Evolutionary conservation across 1,140 invertebrate genomes (phyloP).

Genomic region (Sesamia nonagrioides): DNA sequence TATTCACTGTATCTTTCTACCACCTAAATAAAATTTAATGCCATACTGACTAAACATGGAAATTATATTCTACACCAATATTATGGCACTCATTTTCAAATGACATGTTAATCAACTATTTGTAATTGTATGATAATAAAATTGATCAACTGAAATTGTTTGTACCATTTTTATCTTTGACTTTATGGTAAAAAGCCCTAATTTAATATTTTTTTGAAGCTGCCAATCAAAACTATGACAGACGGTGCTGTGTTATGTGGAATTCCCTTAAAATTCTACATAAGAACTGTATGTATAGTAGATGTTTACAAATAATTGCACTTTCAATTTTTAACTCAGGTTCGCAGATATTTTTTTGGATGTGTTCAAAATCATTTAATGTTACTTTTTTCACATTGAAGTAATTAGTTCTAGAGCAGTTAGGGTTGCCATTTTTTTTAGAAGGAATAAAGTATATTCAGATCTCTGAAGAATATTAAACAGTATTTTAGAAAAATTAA

Average conservation of each 20-base stretch:
- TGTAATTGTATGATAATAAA: conserved; percentile 11
- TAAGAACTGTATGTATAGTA: conserved; percentile 48
- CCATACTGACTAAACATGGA: conserved; percentile 25
- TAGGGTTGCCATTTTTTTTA: too few relatives aligned
- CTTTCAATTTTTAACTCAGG: conserved; percentile 62
- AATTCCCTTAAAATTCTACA: conserved; percentile 70
- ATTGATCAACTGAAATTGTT: conserved; percentile 35
- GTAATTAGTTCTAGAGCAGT: background rate
- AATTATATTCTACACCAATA: conserved; percentile 45
- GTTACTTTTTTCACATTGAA: background rate
- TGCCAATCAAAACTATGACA: conserved; percentile 36
- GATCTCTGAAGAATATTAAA: too few relatives aligned
- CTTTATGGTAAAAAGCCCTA: background rate
- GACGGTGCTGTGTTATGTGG: conserved; percentile 53
- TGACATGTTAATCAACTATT: conserved; percentile 34
- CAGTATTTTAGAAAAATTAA: too few relatives aligned
- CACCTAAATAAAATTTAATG: conserved; percentile 39
- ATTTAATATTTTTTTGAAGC: conserved; percentile 48
- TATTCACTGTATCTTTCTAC: conserved; percentile 33
- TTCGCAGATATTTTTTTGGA: background rate
- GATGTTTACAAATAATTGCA: conserved; percentile 64
- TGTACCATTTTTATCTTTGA: conserved; percentile 34
- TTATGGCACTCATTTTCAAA: conserved; percentile 38
- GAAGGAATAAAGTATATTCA: too few relatives aligned
- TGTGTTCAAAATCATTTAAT: background rate